Percentiles rank a stretch among this genome's conserved stretches.
phyloP scores from a whole-genome alignment of 1,140 invertebrate species.

The Chironomus tepperi region DNA sequence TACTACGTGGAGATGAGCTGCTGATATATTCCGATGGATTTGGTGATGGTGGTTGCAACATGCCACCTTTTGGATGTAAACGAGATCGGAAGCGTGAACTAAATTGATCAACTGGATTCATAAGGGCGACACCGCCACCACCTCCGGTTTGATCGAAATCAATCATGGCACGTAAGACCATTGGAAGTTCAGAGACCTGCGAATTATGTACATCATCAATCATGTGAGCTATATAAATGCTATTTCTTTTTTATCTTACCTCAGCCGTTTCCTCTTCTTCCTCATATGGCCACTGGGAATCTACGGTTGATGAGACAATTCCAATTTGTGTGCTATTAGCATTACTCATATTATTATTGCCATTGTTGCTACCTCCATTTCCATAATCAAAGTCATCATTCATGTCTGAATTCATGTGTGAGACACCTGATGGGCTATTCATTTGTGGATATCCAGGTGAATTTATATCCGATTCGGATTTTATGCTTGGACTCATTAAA shows the following conservation, averaged over 20 bases:
- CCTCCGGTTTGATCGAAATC: conserved; percentile 35
- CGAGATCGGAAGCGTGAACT: conserved; percentile 44
- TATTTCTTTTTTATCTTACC: conserved; percentile 34
- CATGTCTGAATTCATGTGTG: conserved; percentile 38
- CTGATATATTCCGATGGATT: conserved; percentile 34
- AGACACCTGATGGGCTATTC: conserved; percentile 49
- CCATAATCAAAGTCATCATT: conserved; percentile 42
- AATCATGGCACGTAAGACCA: conserved; percentile 57
- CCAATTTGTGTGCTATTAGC: conserved; percentile 35
- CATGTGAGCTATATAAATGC: conserved; percentile 2
- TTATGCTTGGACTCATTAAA: conserved; percentile 78
- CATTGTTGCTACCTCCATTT: conserved; percentile 34
- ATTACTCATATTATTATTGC: conserved; percentile 36
- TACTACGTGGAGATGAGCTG: conserved; percentile 34
- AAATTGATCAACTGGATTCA: conserved; percentile 39
- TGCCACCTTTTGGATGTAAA: conserved; percentile 42
- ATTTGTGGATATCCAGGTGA: conserved; percentile 54
- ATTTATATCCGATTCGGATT: conserved; percentile 65
- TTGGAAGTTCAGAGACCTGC: conserved; percentile 52
- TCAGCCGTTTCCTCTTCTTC: conserved; percentile 52
- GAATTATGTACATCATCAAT: conserved; percentile 15
- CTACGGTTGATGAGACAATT: conserved; percentile 37
- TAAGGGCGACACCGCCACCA: conserved; percentile 11
- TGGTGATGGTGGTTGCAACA: conserved; percentile 37
- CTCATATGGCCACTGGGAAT: conserved; percentile 53